These are phyloP conservation scores for Chaitophorus viminalis DNA, from an alignment of 2,888 invertebrate species.

Conservation along the genomic window DNA sequence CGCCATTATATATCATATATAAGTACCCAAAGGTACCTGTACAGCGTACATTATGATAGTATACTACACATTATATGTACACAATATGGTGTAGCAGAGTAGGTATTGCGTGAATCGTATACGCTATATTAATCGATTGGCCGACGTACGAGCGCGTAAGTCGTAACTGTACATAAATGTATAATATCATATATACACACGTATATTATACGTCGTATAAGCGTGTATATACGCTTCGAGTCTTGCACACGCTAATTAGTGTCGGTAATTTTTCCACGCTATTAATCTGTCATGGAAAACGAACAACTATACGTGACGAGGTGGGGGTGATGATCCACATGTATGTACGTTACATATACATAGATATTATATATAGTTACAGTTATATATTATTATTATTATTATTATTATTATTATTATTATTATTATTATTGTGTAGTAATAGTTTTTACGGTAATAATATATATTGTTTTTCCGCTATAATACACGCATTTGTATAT, in stretches of 20 bases:
- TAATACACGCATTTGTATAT: not conserved
- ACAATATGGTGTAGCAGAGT: no score
- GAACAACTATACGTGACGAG: not conserved
- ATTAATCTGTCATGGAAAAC: conserved; percentile 37
- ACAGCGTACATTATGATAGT: no score
- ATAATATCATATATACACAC: not conserved
- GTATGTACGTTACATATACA: not conserved
- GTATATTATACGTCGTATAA: not conserved
- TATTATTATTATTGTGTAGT: not conserved
- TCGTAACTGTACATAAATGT: conserved; percentile 17
- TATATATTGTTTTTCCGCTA: not conserved
- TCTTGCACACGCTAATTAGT: conserved; percentile 15
- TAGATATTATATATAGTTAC: no score
- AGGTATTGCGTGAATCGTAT: no score
- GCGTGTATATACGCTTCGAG: not conserved
- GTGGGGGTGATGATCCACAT: not conserved
- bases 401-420: not conserved
- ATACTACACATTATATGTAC: no score
- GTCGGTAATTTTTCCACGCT: conserved; percentile 46
- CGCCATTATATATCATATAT: not conserved
- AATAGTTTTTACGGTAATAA: not conserved
- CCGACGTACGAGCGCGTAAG: not conserved
- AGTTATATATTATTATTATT: no score
- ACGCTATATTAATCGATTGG: not conserved
- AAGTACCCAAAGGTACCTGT: no score